A percentile compares a stretch with the other conserved stretches of the same genome.
Conservation (phyloP, 1,140 invertebrate species). For the Calliopsis andreniformis region DNA sequence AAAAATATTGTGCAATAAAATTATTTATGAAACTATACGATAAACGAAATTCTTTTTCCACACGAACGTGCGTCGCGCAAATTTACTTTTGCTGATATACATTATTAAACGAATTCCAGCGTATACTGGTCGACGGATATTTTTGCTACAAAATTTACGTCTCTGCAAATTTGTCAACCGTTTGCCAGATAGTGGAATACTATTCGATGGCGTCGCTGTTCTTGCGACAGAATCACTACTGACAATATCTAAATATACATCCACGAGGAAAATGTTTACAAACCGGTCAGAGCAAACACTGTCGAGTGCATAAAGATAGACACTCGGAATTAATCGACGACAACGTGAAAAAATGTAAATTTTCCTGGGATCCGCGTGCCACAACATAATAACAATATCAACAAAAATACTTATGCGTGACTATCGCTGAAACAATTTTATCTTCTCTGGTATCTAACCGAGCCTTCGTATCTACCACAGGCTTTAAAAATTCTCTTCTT, state of each 20-base stretch:
- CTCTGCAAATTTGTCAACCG: background rate
- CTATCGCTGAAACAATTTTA: too few species aligned
- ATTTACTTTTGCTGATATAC: background rate
- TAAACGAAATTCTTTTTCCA: too few species aligned
- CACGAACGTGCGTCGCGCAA: background rate
- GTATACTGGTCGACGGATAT: background rate
- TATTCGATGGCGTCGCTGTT: background rate
- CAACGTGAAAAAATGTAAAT: too few species aligned
- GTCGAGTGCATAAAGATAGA: background rate
- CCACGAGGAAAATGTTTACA: constrained; percentile 44
- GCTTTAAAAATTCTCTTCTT: too few species aligned
- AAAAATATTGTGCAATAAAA: too few species aligned
- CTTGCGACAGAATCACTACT: constrained; percentile 12
- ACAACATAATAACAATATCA: too few species aligned
- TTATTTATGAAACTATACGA: too few species aligned
- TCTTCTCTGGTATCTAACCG: too few species aligned
- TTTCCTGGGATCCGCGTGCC: too few species aligned
- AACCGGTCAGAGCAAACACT: constrained; percentile 23
- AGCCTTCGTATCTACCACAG: too few species aligned
- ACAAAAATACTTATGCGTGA: too few species aligned
- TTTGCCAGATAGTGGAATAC: background rate
- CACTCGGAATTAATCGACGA: constrained; percentile 16
- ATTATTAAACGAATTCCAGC: background rate
- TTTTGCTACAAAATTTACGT: constrained; percentile 20
- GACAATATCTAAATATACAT: constrained; percentile 46